Evolutionary conservation across 64 coral and sea anemone species (phyloP), one percentile per base, ranked within the genome.

Genomic region (Dendrophyllia cribrosa): DNA sequence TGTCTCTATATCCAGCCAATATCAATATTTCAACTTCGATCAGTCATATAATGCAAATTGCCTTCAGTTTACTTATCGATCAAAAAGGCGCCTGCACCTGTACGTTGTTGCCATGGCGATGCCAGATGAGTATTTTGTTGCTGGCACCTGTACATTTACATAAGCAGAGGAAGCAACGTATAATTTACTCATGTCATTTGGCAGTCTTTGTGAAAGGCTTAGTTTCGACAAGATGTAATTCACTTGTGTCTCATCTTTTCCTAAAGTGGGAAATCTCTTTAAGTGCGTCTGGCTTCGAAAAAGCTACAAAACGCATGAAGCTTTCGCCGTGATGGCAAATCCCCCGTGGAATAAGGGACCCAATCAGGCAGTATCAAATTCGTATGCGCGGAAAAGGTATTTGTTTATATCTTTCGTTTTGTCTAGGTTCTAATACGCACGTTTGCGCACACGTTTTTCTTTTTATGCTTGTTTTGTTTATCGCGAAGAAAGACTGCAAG

Each of bases 81-180:
- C 60, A 63, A 64, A 68, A 84, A 68, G 43, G 22, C 19, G 17
- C 26, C 5, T 34, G 2, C 53, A 56, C 6, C 5, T 56, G 53
- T 56, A 12, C 1, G 46, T 50, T 45, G 11, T 84, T 84, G 45
- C 80, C 46, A 84, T 84, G 80, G 62, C 46, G n/a, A 67, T 64
- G 77, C 16, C 58, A 60, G 46, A 7, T 0, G 9, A 58, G 21
- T 7, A 59, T 16, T 63, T 15, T 48, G 26, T 44, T 9, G 60
- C 43, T 13, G 45, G 62, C 80, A 83, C 80, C 80, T 84, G 80
- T 65, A 67, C 72, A 84, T 84, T 84, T 84, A 68, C 62, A 67
- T 67, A 84, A 61, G 4, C 61, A 17, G 13, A 68, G 48, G 75
- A 77, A 19, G 75, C n/a, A 13, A 51, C 62, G 43, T 84, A 66